phyloP scores from a whole-genome alignment of 37 sponge, comb jelly and placozoan genomes.

The Petrosia ficiformis region DNA sequence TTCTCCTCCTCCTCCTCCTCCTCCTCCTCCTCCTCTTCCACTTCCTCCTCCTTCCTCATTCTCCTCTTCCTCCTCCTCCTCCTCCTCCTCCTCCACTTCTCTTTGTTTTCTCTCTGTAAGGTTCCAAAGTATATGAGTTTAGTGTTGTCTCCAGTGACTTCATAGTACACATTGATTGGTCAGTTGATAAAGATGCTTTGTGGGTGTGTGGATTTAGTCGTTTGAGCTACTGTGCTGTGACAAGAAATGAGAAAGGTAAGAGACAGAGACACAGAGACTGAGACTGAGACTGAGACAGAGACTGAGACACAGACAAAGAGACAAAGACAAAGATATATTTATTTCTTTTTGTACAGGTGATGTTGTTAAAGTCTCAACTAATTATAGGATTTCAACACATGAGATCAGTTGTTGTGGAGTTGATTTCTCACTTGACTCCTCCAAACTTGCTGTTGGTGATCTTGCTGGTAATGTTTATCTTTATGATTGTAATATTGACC shows the following conservation, averaged over 20 bases:
- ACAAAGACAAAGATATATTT: background rate
- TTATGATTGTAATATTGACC: background rate
- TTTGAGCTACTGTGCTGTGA: conserved; percentile 21
- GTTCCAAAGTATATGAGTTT: conserved; percentile 25
- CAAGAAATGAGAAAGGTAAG: conserved; percentile 37
- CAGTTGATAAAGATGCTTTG: conserved; percentile 19
- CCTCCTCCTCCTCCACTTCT: conserved; percentile 6
- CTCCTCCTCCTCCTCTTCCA: conserved; percentile 17
- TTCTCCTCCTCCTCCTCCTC: conserved; percentile 14
- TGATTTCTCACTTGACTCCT: conserved; percentile 28
- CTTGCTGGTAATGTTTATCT: conserved; percentile 41
- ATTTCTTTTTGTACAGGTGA: conserved; percentile 4
- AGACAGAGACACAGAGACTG: background rate
- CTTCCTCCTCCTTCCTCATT: too few species aligned
- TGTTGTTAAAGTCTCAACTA: background rate
- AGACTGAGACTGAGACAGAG: too few species aligned
- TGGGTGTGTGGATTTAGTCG: conserved; percentile 67
- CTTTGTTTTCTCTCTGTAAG: background rate
- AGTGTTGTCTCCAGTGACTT: conserved; percentile 19
- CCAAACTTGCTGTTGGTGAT: conserved; percentile 52
- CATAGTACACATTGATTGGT: conserved; percentile 43
- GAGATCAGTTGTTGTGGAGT: conserved; percentile 65
- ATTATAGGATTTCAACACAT: conserved; percentile 9
- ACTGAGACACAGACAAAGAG: too few species aligned
- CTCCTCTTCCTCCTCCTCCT: background rate